These are phyloP conservation scores for Odocoileus virginianus DNA, from an alignment of 2,113 vertebrate genomes.

Conservation along the genomic window DNA sequence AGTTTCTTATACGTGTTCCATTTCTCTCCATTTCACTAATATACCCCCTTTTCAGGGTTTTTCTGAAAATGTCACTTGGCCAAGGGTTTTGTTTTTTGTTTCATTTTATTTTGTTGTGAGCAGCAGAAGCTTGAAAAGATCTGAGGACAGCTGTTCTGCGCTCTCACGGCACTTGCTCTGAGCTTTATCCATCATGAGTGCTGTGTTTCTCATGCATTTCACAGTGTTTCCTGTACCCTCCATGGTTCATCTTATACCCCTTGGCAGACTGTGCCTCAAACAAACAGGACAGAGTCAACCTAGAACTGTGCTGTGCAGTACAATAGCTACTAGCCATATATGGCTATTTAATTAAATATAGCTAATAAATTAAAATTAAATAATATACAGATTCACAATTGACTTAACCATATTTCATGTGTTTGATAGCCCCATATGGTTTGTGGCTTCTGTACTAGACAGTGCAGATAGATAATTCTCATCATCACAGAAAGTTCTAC, in stretches of 20 bases:
- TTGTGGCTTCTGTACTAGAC: neutral
- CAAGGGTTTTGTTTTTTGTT: neutral
- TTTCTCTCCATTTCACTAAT: neutral
- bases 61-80: neutral
- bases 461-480: neutral
- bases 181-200: neutral
- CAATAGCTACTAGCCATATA: neutral
- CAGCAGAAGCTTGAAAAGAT: neutral
- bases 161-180: neutral
- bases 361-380: neutral
- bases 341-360: slow-evolving; percentile 17
- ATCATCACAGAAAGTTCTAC: neutral
- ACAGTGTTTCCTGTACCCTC: neutral
- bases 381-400: neutral
- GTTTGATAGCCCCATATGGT: neutral
- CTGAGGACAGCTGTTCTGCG: neutral
- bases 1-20: neutral
- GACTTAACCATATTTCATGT: neutral
- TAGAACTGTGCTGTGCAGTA: neutral
- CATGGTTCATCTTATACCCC: neutral
- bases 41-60: neutral
- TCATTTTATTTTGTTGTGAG: neutral
- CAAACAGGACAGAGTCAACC: neutral
- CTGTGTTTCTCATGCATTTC: neutral
- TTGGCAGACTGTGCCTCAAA: neutral